Percentiles rank a stretch among this genome's conserved stretches.
Evolutionary conservation across 2,888 invertebrate species (phyloP).

Genomic region (Agrilus mali): DNA sequence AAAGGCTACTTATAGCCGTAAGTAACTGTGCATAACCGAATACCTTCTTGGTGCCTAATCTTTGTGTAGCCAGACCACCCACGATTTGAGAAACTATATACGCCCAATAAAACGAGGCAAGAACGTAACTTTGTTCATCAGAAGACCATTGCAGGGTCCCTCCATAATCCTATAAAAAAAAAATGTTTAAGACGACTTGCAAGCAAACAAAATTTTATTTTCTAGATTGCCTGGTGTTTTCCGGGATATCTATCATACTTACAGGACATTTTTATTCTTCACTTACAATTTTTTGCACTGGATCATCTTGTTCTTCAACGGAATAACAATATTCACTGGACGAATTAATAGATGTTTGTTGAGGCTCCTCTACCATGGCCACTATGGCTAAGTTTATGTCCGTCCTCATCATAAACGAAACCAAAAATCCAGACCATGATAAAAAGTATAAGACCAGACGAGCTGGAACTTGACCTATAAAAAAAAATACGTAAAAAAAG

Average conservation of each 20-base stretch:
- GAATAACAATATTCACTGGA: conserved; percentile 27
- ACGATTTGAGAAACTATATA: conserved; percentile 58
- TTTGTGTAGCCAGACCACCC: conserved; percentile 56
- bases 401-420: conserved; percentile 65
- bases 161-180: conserved; percentile 29
- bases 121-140: conserved; percentile 48
- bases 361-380: conserved; percentile 44
- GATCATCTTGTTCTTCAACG: conserved; percentile 13
- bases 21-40: conserved; percentile 56
- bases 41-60: conserved; percentile 56
- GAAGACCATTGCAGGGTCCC: conserved; percentile 54
- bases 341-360: conserved; percentile 17
- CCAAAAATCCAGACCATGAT: conserved; percentile 60
- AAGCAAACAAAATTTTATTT: too few relatives aligned
- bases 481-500: conserved; percentile 1
- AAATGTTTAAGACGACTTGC: too few relatives aligned
- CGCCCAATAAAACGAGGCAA: conserved; percentile 61
- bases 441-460: conserved; percentile 55
- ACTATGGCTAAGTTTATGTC: conserved; percentile 61
- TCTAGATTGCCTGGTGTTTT: too few relatives aligned
- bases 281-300: not conserved
- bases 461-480: conserved; percentile 45
- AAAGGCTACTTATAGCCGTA: conserved; percentile 54
- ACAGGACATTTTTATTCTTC: not conserved
- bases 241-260: too few relatives aligned